Base-by-base conservation (phyloP, 2,113 vertebrate species). In the Saccopteryx bilineata region DNA sequence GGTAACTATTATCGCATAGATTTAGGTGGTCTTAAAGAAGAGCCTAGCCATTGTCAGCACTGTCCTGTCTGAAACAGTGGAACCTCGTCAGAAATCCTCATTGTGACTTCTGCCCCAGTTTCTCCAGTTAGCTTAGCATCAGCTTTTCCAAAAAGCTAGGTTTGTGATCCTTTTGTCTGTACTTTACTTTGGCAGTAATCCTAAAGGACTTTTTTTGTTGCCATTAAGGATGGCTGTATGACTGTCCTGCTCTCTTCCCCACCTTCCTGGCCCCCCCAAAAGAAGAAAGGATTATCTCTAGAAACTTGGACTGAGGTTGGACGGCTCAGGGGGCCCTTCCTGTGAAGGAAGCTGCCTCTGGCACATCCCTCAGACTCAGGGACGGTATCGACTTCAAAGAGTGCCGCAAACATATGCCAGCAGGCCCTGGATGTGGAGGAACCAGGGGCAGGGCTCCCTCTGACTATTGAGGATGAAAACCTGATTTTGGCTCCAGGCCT, bases 291-390 rank as follows among this genome's bases (percentile, higher is more conserved):
- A 97, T 94, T 92, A 96, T 98, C 97, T 96, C 93, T 89, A 54
- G 97, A 97, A 98, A 94, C n/a, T 80, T 81, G 87, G 96, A 87
- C 95, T 13, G 24, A 92, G 84, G 33, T 31, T 92, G 71, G 52
- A 91, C 60, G 94, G 96, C 98, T 98, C 96, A 48, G 94, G 98
- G 97, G 97, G 97, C 98, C 97, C 98, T 98, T 98, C 98, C 98
- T 98, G 98, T 80, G 10, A 89, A 97, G 98, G 98, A 97, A 98
- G 98, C 97, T 52, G 92, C 96, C 97, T 93, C 94, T 98, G 98
- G 97, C 94, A 13, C 97, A 97, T 97, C 94, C 97, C 98, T 48
- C 96, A 96, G 91, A 65, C 82, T 92, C 91, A 58, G 91, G 90
- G 94, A 94, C 46, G 71, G 86, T 21, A 97, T 98, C 96, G 4